These are phyloP conservation scores for Centruroides vittatus DNA, from an alignment of 1,140 invertebrate genomes.

Conservation along the genomic window DNA sequence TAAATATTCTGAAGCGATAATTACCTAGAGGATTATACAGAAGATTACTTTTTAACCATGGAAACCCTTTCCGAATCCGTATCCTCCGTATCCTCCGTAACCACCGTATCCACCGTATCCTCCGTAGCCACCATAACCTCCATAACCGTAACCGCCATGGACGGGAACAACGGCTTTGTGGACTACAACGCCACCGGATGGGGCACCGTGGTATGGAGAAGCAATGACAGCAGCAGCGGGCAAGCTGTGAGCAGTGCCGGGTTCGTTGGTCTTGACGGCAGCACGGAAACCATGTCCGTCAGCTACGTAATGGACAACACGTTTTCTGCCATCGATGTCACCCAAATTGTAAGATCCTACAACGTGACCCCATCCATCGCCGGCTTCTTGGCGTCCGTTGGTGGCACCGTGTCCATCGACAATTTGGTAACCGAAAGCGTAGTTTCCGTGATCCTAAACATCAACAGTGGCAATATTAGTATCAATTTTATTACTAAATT, in stretches of 20 bases:
- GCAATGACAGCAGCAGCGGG: slow-evolving; percentile 2
- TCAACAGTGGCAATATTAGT: too few relatives aligned
- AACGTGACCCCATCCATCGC: slow-evolving; percentile 10
- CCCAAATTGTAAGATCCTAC: slow-evolving; percentile 8
- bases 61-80: too few relatives aligned
- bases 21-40: too few relatives aligned
- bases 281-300: slow-evolving; percentile 14
- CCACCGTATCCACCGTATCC: too few relatives aligned
- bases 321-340: slow-evolving; percentile 12
- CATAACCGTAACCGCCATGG: too few relatives aligned
- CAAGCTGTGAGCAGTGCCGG: neutral
- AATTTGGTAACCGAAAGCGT: slow-evolving; percentile 13
- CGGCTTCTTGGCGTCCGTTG: neutral
- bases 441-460: slow-evolving; percentile 5
- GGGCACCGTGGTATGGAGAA: neutral
- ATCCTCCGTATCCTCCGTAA: too few relatives aligned
- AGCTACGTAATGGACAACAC: slow-evolving; percentile 15
- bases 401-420: slow-evolving; percentile 4
- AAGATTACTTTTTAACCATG: too few relatives aligned
- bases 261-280: slow-evolving; percentile 7
- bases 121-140: too few relatives aligned
- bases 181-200: too few relatives aligned
- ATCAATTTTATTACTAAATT: too few relatives aligned
- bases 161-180: too few relatives aligned
- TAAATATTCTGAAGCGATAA: too few relatives aligned